Base-by-base conservation (phyloP, 2,888 invertebrate species). In the Dimorphilus gyrociliatus region DNA sequence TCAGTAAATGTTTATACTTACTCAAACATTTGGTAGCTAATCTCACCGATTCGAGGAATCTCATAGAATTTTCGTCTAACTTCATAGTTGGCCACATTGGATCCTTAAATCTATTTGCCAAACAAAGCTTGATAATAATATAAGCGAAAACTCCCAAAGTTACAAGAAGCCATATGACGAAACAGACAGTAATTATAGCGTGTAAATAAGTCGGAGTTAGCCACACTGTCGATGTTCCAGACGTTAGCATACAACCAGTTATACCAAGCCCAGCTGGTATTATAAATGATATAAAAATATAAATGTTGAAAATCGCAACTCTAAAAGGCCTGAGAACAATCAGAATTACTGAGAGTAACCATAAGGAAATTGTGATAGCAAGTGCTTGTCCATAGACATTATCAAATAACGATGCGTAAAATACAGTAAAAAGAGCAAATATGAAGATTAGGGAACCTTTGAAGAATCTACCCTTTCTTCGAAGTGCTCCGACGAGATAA, bases 321-420 rank as follows among this genome's bases (percentile, higher is more conserved):
- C 57, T 31, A 42, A 38, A 57, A 2, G 55, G 55, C 7, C 51
- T 38, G 15, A 50, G 25, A 4, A 47, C 17, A 5, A 43, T 4
- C 13, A 45, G 41, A 2, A 36, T 26, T 4, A 53, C 2, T 8
- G 42, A 40, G 19, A 42, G 30, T 2, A 46, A 33, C 15, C 16
- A 35, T 8, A 52, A 33, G 13, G 45, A 19, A 4, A 43, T 34
- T 4, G 42, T 33, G 6, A 44, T 34, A 23, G 45, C 24, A 24
- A 50, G 25, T 4, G 49, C 39, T 30, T 54, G 53, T 3, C 31
- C 28, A 14, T 40, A 37, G 23, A 46, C 46, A 30, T 43, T 30
- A n/a, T 46, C 33, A 32, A 44, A 47, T 6, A 42, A 40, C n/a
- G 44, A 40, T 8, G 48, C 43, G 26, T 42, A 49, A 10, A 49